Percentiles rank a stretch among this genome's conserved stretches.
phyloP scores from a whole-genome alignment of 2,888 invertebrate genomes.

The Andrena trimmerana region DNA sequence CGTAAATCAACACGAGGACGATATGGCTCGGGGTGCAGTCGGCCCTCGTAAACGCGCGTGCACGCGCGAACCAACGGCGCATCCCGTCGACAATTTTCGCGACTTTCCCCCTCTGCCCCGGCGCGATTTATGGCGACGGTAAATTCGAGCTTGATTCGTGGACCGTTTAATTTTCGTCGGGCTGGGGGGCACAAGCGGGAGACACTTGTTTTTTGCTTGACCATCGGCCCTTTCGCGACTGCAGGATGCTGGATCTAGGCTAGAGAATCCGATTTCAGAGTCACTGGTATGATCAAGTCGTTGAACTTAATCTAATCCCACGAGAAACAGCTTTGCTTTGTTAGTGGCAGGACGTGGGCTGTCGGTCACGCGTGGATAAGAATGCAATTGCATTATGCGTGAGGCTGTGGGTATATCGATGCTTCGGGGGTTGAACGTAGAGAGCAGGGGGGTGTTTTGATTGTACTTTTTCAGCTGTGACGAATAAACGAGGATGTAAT shows the following conservation, averaged over 20 bases:
- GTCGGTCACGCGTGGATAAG: conserved; percentile 60
- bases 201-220: conserved; percentile 27
- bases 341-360: conserved; percentile 65
- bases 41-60: conserved; percentile 69
- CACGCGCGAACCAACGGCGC: conserved; percentile 13
- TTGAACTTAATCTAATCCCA: conserved; percentile 42
- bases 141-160: conserved; percentile 38
- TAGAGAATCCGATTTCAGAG: neutral
- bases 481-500: neutral
- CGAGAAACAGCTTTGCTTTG: conserved; percentile 56
- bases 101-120: conserved; percentile 31
- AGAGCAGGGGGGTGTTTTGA: neutral
- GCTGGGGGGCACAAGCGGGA: neutral
- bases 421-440: neutral
- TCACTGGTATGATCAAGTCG: neutral
- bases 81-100: conserved; percentile 51
- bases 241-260: neutral
- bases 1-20: conserved; percentile 83
- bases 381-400: conserved; percentile 65
- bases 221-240: neutral
- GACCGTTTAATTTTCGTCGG: conserved; percentile 33
- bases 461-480: neutral
- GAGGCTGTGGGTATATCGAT: conserved; percentile 20
- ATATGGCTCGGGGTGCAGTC: conserved; percentile 74
- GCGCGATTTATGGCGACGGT: conserved; percentile 45